These are phyloP conservation scores for Melanargia galathea DNA, from an alignment of 2,888 invertebrate species.

Conservation along the genomic window DNA sequence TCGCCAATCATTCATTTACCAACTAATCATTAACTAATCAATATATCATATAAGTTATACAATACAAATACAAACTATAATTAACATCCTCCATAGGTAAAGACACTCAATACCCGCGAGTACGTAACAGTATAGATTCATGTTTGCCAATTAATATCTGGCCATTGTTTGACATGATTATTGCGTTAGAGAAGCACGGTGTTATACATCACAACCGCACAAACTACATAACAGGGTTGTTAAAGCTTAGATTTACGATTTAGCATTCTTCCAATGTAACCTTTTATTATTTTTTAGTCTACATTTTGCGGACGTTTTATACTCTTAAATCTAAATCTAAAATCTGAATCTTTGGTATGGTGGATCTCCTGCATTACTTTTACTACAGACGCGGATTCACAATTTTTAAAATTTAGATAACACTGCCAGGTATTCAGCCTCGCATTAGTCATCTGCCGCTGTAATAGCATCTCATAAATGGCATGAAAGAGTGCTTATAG, in stretches of 20 bases:
- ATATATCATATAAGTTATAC: neutral
- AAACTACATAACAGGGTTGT: slow-evolving; percentile 9
- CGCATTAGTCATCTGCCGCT: no score
- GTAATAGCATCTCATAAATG: no score
- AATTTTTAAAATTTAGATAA: no score
- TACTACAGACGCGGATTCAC: no score
- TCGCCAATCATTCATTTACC: neutral
- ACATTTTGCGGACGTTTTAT: no score
- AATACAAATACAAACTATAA: neutral
- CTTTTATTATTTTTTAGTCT: no score
- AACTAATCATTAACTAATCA: slow-evolving; percentile 1
- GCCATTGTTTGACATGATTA: slow-evolving; percentile 29
- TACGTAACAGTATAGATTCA: slow-evolving; percentile 17
- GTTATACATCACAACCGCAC: neutral
- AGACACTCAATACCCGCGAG: neutral
- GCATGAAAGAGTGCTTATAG: no score
- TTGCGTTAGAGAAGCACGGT: slow-evolving; percentile 11
- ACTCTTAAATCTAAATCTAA: no score
- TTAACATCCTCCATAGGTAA: neutral
- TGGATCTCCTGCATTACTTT: no score
- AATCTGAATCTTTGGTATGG: no score
- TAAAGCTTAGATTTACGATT: neutral
- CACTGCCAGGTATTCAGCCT: no score
- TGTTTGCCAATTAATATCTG: slow-evolving; percentile 32
- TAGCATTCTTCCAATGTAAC: no score